These are phyloP conservation scores for Drosophila mayri DNA, from an alignment of 1,140 invertebrate genomes.

Conservation along the genomic window DNA sequence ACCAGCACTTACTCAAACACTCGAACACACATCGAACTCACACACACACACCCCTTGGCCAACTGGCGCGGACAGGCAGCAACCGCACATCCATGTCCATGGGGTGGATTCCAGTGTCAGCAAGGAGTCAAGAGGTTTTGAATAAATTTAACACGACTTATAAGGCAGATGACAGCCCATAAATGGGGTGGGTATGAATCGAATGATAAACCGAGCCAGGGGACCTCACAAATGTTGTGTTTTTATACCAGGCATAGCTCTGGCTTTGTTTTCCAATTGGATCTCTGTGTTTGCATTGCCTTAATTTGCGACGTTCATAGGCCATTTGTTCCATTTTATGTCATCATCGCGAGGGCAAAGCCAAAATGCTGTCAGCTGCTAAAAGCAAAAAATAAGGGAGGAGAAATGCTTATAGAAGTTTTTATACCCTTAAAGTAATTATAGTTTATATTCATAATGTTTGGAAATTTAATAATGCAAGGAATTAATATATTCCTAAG, in stretches of 20 bases:
- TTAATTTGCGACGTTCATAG: conserved; percentile 80
- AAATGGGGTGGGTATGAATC: conserved; percentile 2
- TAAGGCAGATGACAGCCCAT: conserved; percentile 67
- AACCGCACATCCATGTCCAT: conserved; percentile 38
- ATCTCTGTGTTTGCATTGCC: conserved; percentile 78
- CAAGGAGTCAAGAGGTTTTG: conserved; percentile 76
- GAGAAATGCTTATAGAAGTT: neutral
- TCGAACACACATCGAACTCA: conserved; percentile 15
- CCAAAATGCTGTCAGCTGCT: conserved; percentile 74
- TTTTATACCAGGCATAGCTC: neutral
- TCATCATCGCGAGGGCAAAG: conserved; percentile 64
- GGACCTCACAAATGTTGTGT: conserved; percentile 68
- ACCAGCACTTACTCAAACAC: conserved; percentile 58
- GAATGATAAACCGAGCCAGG: conserved; percentile 24
- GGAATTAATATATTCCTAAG: neutral
- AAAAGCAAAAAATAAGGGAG: neutral
- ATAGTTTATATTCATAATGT: neutral
- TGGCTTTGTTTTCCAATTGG: conserved; percentile 73
- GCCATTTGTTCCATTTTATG: conserved; percentile 83
- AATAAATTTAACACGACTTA: conserved; percentile 79
- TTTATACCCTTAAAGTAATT: neutral
- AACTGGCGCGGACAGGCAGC: conserved; percentile 48
- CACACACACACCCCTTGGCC: conserved; percentile 61
- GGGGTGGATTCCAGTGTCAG: conserved; percentile 54
- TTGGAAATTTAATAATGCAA: neutral